Evolutionary conservation across 2,113 vertebrate genomes (phyloP), one percentile per base, ranked within the genome.

Genomic region (Strigops habroptila): DNA sequence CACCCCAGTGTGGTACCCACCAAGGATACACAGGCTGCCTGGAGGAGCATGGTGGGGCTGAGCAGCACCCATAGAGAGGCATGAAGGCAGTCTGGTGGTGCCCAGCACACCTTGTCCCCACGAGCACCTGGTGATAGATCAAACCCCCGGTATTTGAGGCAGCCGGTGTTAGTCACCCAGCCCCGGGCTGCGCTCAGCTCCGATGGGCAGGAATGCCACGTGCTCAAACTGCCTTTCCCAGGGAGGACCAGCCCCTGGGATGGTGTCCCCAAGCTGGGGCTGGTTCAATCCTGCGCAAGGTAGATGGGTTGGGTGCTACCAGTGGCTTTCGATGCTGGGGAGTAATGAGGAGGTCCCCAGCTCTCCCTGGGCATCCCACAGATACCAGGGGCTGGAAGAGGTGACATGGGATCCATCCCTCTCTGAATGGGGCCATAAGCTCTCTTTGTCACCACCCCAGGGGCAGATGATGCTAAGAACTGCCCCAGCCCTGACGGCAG

Each of bases 41-140:
- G 31, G 48, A 41, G 25, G 31, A 64, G 18, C n/a, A 12, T 1
- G 5, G n/a, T 0, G 0, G 25, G 23, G 46, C 35, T n/a, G 24
- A n/a, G 37, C 49, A 59, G 44, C 37, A 57, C 35, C 27, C 28
- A 5, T 0, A 44, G 57, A 44, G 48, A 73, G 25, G 18, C 8
- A 14, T 11, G 70, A 60, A 35, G 52, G 12, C 1, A 33, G 12
- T 39, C 53, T 76, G 69, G 44, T 22, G 63, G 27, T 35, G 31
- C 33, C 60, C 53, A 41, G 41, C 37, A 17, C 4, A 2, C 33
- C 74, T 85, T 70, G 52, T 84, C 4, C 85, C 67, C 2, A 11
- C 48, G 0, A 17, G 82, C 91, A 31, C 27, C 24, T 1, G 68
- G 67, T 59, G 79, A 88, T 51, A 60, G 86, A 90, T 81, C 63